Evolutionary conservation across 2,113 vertebrate genomes (phyloP), one percentile per base, ranked within the genome.

Genomic region (Etia nguti): DNA sequence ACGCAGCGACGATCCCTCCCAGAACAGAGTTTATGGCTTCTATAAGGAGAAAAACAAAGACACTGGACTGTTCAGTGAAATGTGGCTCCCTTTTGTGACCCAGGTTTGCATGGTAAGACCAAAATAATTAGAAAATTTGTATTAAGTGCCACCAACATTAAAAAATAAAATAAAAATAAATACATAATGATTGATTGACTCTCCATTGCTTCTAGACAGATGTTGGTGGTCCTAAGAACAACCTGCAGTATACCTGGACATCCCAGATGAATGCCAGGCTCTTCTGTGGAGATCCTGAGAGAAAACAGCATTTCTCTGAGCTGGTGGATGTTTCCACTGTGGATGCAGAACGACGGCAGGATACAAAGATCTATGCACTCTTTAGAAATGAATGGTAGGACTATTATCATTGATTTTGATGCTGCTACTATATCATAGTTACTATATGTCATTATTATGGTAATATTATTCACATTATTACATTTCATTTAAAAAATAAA

Each of bases 321-420:
- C 91, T 97, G 55, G 84, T 96, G 2, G 95, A 96, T 3, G 84
- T 96, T 26, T 81, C 88, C 4, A 75, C 87, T 11, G 81, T 96
- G 10, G 24, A 91, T 2, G 82, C 62, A 16, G 38, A 90, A 0
- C 29, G 3, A 4, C 94, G 94, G 94, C 13, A 88, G n/a, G 85
- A 94, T 5, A 93, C 91, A 48, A 89, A n/a, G 3, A 70, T 96
- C 5, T 96, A 96, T 15, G 95, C 81, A 2, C 96, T 97, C 73
- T 97, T 97, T 90, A 95, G 46, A 73, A 96, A 96, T 50, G 90
- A 91, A 77, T 97, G 96, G 96, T 97, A 92, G n/a, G 90, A 65
- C 18, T 8, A 4, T 62, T 24, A 12, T 18, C 2, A 29, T n/a
- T 65, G 12, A 22, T 65, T 65, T 56, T 56, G 22, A 26, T 26